phyloP scores from a whole-genome alignment of 2,888 invertebrate species.

The Melieria crassipennis region DNA sequence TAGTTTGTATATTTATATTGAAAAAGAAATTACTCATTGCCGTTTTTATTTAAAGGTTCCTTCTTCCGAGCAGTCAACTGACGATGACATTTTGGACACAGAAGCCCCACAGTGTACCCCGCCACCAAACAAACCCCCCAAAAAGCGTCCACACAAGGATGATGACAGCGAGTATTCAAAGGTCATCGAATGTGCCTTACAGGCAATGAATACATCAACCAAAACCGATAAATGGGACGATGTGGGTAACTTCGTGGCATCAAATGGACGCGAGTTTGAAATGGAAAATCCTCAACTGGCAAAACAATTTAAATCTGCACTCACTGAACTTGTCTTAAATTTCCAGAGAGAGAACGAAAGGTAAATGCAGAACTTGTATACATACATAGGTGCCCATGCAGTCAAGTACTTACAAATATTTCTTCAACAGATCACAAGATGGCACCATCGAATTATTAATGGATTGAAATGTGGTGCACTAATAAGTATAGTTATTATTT shows the following conservation, averaged over 20 bases:
- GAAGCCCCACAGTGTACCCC: no score
- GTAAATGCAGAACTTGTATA: slow-evolving; percentile 4
- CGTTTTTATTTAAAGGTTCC: no score
- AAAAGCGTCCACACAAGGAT: slow-evolving; percentile 6
- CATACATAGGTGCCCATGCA: neutral
- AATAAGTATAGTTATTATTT: no score
- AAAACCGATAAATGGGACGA: slow-evolving; percentile 22
- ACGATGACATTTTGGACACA: no score
- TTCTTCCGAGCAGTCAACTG: no score
- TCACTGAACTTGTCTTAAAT: slow-evolving; percentile 25
- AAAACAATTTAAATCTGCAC: slow-evolving; percentile 25
- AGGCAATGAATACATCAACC: slow-evolving; percentile 10
- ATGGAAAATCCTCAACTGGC: slow-evolving; percentile 25
- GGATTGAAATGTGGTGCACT: no score
- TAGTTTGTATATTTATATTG: no score
- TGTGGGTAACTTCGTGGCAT: slow-evolving; percentile 26
- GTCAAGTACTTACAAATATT: no score
- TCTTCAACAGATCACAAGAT: no score
- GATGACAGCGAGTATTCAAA: slow-evolving; percentile 20
- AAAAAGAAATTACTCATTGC: no score
- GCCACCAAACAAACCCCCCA: no score
- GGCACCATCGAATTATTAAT: no score
- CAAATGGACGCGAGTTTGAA: slow-evolving; percentile 31
- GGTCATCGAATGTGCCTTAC: slow-evolving; percentile 9
- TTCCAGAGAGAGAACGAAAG: slow-evolving; percentile 17